A percentile compares a stretch with the other conserved stretches of the same genome.
Conservation (phyloP, 2,113 vertebrate genomes). For the Cyphotilapia sp. region DNA sequence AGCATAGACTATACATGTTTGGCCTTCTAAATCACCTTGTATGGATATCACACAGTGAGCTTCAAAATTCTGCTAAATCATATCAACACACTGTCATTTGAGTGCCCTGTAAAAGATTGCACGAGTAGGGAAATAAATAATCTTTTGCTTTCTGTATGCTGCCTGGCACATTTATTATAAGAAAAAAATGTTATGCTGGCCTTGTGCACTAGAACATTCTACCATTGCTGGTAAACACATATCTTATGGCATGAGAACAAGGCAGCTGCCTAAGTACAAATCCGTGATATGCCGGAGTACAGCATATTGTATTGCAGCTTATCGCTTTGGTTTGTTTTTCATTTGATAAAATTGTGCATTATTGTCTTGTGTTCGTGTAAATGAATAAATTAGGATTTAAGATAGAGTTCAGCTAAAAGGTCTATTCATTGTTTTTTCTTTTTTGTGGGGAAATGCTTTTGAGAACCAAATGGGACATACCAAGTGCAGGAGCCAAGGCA, state of each 20-base stretch:
- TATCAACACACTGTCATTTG: not conserved
- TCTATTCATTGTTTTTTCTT: not conserved
- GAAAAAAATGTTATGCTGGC: not conserved
- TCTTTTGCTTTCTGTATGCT: not conserved
- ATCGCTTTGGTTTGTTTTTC: not conserved
- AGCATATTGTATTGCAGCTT: not conserved
- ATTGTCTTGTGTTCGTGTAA: not conserved
- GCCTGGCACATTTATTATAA: not conserved
- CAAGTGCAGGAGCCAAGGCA: constrained; percentile 84
- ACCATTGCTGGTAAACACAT: not conserved
- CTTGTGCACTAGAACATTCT: not conserved
- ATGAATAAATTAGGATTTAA: not conserved
- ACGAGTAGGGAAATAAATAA: not conserved
- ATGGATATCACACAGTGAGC: not conserved
- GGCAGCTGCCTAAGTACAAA: not conserved
- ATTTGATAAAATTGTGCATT: not conserved
- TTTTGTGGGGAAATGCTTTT: not conserved
- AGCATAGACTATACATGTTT: not conserved
- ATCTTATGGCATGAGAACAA: not conserved
- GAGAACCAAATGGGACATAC: constrained; percentile 71
- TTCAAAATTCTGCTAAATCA: not conserved
- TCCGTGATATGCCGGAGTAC: not conserved
- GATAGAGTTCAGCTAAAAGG: not conserved
- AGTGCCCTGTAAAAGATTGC: not conserved
- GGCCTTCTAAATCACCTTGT: not conserved